Percentiles rank a stretch among this genome's conserved stretches.
These are phyloP conservation scores for Carcharodon carcharias DNA, from an alignment of 2,797 vertebrate species.

Conservation along the genomic window DNA sequence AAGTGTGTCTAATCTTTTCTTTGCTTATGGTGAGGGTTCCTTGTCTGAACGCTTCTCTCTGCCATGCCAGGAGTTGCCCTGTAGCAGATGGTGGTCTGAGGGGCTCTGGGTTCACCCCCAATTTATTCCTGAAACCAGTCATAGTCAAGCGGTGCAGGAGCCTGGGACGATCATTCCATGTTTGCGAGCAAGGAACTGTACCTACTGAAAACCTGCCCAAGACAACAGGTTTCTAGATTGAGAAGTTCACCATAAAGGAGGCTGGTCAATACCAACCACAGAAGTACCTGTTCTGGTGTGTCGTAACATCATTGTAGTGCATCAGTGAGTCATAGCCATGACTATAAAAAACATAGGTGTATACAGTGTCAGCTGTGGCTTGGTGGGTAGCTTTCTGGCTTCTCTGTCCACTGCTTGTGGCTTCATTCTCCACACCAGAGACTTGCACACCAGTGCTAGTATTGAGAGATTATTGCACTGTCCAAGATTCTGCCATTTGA, in stretches of 20 bases:
- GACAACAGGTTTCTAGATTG: background rate
- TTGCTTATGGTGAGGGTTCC: background rate
- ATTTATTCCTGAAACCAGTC: background rate
- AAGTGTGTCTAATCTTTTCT: background rate
- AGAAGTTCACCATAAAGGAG: background rate
- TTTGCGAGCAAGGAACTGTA: background rate
- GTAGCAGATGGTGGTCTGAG: background rate
- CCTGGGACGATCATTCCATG: background rate
- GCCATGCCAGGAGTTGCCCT: background rate
- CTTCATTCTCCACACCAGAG: background rate
- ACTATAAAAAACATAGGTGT: background rate
- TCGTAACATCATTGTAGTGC: background rate
- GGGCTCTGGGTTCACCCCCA: background rate
- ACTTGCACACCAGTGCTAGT: background rate
- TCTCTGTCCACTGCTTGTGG: background rate
- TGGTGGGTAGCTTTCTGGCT: background rate
- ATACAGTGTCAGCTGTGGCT: background rate
- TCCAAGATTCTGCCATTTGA: background rate
- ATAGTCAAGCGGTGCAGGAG: background rate
- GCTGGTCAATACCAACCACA: background rate
- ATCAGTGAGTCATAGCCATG: background rate
- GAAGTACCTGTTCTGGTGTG: background rate
- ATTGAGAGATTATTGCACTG: background rate
- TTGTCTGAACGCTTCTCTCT: background rate
- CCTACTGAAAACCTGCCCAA: background rate